Conservation (phyloP, 2,797 vertebrate species). For the Erethizon dorsatum region DNA sequence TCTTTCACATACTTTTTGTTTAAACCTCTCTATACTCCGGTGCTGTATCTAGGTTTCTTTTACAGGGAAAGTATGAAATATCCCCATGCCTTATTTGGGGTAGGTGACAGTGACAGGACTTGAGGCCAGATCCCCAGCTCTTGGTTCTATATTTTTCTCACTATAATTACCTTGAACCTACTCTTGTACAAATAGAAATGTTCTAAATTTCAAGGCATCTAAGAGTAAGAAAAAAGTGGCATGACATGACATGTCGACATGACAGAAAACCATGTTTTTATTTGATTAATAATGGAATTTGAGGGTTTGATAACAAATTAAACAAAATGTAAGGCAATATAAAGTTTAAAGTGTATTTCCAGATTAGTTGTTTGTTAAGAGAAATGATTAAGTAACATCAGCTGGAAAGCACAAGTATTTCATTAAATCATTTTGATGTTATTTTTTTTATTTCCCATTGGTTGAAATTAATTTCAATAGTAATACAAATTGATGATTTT, state of each 20-base stretch:
- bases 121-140: background rate
- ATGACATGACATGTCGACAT: background rate
- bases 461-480: slow-evolving; percentile 57
- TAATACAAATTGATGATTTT: slow-evolving; percentile 14
- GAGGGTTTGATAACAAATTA: background rate
- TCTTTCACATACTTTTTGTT: background rate
- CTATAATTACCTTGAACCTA: background rate
- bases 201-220: background rate
- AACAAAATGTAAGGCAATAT: slow-evolving; percentile 35
- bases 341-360: background rate
- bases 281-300: slow-evolving; percentile 25
- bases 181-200: slow-evolving; percentile 29
- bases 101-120: background rate
- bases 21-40: background rate
- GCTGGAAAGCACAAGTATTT: background rate
- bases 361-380: background rate
- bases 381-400: background rate
- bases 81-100: background rate
- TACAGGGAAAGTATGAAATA: background rate
- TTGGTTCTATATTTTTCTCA: background rate
- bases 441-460: slow-evolving; percentile 35
- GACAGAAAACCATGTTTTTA: background rate
- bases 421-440: slow-evolving; percentile 33
- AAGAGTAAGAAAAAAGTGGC: background rate
- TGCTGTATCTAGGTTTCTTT: background rate